Evolutionary conservation across 1,140 invertebrate genomes (phyloP), one percentile per base, ranked within the genome.

Genomic region (Apis laboriosa): DNA sequence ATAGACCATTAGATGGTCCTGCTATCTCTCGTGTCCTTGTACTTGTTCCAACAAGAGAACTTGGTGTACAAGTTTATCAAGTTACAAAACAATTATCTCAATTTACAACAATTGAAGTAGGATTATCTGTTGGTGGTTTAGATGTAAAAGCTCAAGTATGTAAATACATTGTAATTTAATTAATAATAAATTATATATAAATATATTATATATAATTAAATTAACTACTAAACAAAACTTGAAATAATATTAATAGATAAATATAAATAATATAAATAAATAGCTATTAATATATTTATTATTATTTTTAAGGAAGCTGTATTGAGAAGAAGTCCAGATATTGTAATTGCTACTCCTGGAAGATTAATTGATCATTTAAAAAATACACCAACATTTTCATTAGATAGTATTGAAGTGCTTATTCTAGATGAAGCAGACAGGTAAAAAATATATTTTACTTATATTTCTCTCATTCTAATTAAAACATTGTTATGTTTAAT

Each of bases 321-420:
- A 49, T 94, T 99, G 49, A 95, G 98, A 63, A 96, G 97, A 86
- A 97, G 97, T 92, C 99, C 99, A 1, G 99, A 99, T 94, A 96
- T 99, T 89, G 98, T 99, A 2, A 99, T 99, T 92, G 99, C 99
- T 19, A 99, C 99, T 0, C 99, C 99, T 1, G 99, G 99, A 82
- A 96, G 99, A 88, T 95, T 99, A 11, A 99, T 99, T 73, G 99
- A 99, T 95, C 98, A 99, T 94, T 95, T 99, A n/a, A 96, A 97
- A 90, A 99, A 99, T 94, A 98, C 99, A 2, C 98, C 98, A 0
- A 97, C 97, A 19, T 99, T 99, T 92, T 96, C 96, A 34, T 94
- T 99, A 43, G 96, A 97, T 87, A 97, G 96, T 66, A 98, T 99
- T 85, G 99, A 99, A 96, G 97, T 99, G 73, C 94, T 99, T 17